Base-by-base conservation (phyloP, 2,888 invertebrate species). In the Ennomos erosarius region DNA sequence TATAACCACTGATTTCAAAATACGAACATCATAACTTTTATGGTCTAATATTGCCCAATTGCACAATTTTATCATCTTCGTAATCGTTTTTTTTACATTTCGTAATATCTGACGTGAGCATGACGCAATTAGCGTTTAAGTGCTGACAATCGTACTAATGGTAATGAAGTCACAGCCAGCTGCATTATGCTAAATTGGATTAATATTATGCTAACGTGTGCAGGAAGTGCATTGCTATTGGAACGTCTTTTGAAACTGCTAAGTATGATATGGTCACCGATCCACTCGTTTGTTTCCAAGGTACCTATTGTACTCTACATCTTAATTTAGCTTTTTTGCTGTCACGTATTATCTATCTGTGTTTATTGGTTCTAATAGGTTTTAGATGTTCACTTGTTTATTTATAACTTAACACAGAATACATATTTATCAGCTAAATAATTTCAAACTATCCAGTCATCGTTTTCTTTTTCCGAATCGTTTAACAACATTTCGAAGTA, bases 31-130 rank as follows among this genome's bases (percentile, higher is more conserved):
- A 12, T 35, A 43, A 46, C 50, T 45, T 48, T 53, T 45, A 46
- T 55, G 51, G 42, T 55, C 44, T 34, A 49, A 53, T 38, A 47
- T 55, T 46, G n/a, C n/a, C n/a, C n/a, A n/a, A n/a, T 42, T 33
- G 36, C 45, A 46, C 56, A 36, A 12, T 45, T 46, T 11, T 46
- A 49, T 49, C 6, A 26, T 26, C 26, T 6, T 26, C 11, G 3
- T 10, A 44, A 55, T 48, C 11, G 10, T 0, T 4, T 37, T 4
- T 37, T 45, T 45, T 26, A 49, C 9, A 12, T 43, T 55, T 48
- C 26, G 48, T 48, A 39, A 12, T 13, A 33, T 38, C 9, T 38
- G 10, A 48, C 38, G 48, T 48, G 1, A 8, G 26, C 8, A 26
- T 46, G 50, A 50, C 46, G 50, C 54, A 46, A 33, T 55, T 47